Conservation (phyloP, 2,113 vertebrate genomes). For the Ceuthmochares aereus region DNA sequence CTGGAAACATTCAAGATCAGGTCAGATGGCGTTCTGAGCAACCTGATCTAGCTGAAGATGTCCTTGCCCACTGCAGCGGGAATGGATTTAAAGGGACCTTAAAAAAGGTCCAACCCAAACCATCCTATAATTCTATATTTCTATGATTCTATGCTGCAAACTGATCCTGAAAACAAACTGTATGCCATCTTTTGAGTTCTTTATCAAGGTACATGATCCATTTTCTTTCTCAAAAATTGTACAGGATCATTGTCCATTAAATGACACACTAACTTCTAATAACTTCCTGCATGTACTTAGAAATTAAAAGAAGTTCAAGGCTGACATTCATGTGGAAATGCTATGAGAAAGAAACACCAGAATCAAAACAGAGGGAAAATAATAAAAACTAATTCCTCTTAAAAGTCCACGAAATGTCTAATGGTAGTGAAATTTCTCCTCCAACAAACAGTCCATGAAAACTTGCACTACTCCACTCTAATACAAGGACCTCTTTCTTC, state of each 20-base stretch:
- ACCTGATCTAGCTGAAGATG: background rate
- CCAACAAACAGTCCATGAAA: background rate
- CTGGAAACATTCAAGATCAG: background rate
- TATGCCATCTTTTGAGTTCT: background rate
- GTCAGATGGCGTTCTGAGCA: background rate
- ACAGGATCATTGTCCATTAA: background rate
- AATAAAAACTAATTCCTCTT: background rate
- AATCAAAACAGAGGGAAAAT: background rate
- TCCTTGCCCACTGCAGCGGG: rapidly evolving
- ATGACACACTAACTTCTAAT: background rate
- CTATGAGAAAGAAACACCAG: background rate
- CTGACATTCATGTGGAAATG: background rate
- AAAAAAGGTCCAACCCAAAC: background rate
- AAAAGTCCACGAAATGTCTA: background rate
- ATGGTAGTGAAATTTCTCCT: background rate
- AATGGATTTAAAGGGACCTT: background rate
- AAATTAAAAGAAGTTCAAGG: background rate
- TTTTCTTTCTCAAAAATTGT: background rate
- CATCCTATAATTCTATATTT: too few species aligned
- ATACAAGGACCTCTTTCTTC: background rate
- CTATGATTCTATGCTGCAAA: background rate
- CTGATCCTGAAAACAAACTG: background rate
- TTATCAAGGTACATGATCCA: background rate
- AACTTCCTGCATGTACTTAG: background rate
- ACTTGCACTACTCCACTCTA: background rate